These are phyloP conservation scores for Siniperca scherzeri DNA, from an alignment of 2,797 vertebrate genomes.

Conservation along the genomic window DNA sequence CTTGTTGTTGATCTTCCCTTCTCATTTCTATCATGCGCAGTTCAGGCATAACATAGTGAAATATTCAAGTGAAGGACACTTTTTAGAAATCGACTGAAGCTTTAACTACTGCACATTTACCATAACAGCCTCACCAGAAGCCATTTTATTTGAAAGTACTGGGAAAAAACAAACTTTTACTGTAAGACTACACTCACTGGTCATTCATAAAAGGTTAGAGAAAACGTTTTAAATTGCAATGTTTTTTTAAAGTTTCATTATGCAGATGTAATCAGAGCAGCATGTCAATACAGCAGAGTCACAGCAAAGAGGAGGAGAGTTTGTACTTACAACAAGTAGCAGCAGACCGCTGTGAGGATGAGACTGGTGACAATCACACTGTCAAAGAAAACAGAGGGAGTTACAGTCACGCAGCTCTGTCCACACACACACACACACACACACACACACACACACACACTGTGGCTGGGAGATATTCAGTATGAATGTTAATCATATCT, in stretches of 20 bases:
- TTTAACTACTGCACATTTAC: neutral
- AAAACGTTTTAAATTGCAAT: neutral
- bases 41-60: too few relatives aligned
- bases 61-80: neutral
- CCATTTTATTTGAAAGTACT: neutral
- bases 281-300: neutral
- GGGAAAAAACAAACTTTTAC: neutral
- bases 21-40: neutral
- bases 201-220: too few relatives aligned
- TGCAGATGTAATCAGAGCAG: neutral
- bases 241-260: neutral
- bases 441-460: neutral
- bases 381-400: slow-evolving; percentile 42
- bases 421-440: neutral
- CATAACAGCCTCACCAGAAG: neutral
- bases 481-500: neutral
- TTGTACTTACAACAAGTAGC: slow-evolving; percentile 95
- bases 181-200: neutral
- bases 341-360: slow-evolving; percentile 95
- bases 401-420: neutral
- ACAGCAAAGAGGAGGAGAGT: neutral
- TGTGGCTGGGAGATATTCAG: too few relatives aligned
- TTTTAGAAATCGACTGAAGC: neutral
- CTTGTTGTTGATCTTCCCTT: neutral
- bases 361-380: slow-evolving; percentile 97